Evolutionary conservation across 1,140 invertebrate species (phyloP).

Genomic region (Pogonognathellus flavescens): DNA sequence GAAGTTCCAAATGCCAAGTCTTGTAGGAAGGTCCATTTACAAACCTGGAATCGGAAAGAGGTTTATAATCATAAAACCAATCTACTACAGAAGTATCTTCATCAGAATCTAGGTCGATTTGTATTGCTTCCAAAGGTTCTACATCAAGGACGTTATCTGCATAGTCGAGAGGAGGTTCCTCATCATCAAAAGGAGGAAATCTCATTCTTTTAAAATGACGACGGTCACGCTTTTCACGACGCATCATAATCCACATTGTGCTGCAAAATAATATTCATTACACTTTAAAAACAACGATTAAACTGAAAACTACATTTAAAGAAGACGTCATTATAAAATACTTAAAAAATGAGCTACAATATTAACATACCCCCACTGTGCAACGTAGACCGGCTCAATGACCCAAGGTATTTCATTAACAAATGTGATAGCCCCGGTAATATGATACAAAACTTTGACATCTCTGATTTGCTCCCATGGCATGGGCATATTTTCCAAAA

Average conservation of each 20-base stretch:
- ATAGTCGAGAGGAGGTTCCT: slow-evolving; percentile 99
- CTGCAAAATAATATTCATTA: slow-evolving; percentile 71
- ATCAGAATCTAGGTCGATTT: slow-evolving; percentile 97
- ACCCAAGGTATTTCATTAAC: slow-evolving; percentile 99
- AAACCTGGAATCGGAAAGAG: slow-evolving; percentile 88
- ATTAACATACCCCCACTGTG: slow-evolving; percentile 94
- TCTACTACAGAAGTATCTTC: slow-evolving; percentile 92
- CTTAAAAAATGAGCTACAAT: slow-evolving; percentile 42
- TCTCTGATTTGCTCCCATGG: slow-evolving; percentile 99
- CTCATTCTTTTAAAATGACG: slow-evolving; percentile 99
- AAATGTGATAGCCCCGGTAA: slow-evolving; percentile 99
- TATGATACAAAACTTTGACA: slow-evolving; percentile 97
- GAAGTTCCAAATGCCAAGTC: slow-evolving; percentile 94
- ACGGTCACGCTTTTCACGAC: slow-evolving; percentile 97
- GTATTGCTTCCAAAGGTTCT: slow-evolving; percentile 98
- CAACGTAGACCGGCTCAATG: slow-evolving; percentile 98
- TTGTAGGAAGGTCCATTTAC: slow-evolving; percentile 98
- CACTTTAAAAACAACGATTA: not conserved
- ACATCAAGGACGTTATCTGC: slow-evolving; percentile 99
- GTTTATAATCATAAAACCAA: slow-evolving; percentile 99
- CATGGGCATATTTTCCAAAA: slow-evolving; percentile 99
- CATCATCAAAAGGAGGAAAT: slow-evolving; percentile 99
- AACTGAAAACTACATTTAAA: slow-evolving; percentile 32
- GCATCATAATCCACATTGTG: slow-evolving; percentile 99
- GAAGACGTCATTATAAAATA: too few relatives aligned